These are phyloP conservation scores for Ascaphus truei DNA, from an alignment of 2,113 vertebrate species.

Conservation along the genomic window DNA sequence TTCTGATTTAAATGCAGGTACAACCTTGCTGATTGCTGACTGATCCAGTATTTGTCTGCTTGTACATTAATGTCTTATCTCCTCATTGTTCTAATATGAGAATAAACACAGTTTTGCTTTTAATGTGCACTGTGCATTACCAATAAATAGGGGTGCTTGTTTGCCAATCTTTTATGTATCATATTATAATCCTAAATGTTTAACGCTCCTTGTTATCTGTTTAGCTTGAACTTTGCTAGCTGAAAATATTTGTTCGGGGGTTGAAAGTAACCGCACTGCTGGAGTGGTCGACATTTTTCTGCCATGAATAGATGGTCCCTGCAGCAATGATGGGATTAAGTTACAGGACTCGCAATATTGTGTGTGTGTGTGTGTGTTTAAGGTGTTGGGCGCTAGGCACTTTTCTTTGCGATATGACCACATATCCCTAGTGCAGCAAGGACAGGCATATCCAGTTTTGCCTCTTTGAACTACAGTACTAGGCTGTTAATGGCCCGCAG, in stretches of 20 bases:
- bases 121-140: background rate
- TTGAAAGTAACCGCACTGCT: too few relatives aligned
- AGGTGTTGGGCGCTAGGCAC: background rate
- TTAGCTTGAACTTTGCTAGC: background rate
- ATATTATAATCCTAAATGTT: background rate
- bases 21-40: background rate
- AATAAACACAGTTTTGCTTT: background rate
- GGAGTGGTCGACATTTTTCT: background rate
- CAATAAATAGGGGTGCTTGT: background rate
- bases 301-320: background rate
- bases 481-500: background rate
- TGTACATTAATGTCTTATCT: background rate
- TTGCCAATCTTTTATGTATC: background rate
- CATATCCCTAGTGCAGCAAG: background rate
- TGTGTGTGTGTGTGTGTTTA: background rate
- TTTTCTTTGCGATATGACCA: background rate
- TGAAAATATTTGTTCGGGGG: background rate
- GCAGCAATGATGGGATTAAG: background rate
- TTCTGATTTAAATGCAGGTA: background rate
- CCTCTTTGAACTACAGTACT: background rate
- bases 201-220: background rate
- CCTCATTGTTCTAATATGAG: background rate
- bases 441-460: conserved; percentile 21
- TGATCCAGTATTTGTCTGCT: background rate
- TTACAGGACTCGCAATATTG: too few relatives aligned